phyloP scores from a whole-genome alignment of 2,113 vertebrate species.

The Cynoglossus semilaevis region DNA sequence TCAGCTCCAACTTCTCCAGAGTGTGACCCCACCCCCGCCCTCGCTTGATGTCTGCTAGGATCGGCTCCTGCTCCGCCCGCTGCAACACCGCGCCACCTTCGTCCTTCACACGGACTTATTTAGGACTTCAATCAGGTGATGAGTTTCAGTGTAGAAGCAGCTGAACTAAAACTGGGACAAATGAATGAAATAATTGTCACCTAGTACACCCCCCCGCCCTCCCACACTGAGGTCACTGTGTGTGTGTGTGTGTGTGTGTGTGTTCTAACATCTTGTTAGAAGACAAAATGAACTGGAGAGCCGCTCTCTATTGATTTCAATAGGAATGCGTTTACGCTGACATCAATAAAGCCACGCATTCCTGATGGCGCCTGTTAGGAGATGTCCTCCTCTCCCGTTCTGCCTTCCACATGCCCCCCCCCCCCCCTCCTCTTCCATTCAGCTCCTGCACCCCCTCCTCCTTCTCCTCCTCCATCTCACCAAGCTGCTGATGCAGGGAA shows the following conservation, averaged over 20 bases:
- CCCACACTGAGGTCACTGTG: too few species aligned
- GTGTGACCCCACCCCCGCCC: background rate
- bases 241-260: too few species aligned
- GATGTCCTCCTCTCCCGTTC: conserved; percentile 14
- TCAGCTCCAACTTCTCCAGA: too few species aligned
- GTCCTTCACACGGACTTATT: too few species aligned
- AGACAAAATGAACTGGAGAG: conserved; percentile 54
- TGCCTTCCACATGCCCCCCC: conserved; percentile 26
- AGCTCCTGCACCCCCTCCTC: conserved; percentile 23
- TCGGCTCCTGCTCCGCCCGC: too few species aligned
- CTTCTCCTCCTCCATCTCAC: conserved; percentile 40
- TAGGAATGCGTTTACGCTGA: conserved; percentile 66
- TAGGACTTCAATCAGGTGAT: too few species aligned
- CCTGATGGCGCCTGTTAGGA: conserved; percentile 53
- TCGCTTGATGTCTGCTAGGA: too few species aligned
- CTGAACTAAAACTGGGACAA: too few species aligned
- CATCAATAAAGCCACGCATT: conserved; percentile 60
- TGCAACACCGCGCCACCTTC: too few species aligned
- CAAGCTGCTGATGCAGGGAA: conserved; percentile 69
- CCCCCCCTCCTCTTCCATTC: conserved; percentile 1
- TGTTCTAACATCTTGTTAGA: conserved; percentile 48
- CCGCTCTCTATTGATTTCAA: conserved; percentile 66
- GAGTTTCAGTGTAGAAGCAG: too few species aligned
- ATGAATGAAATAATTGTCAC: too few species aligned
- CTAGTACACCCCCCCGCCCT: too few species aligned